Base-by-base conservation (phyloP, 2,888 invertebrate genomes). In the Macrosoma leucophasiata region DNA sequence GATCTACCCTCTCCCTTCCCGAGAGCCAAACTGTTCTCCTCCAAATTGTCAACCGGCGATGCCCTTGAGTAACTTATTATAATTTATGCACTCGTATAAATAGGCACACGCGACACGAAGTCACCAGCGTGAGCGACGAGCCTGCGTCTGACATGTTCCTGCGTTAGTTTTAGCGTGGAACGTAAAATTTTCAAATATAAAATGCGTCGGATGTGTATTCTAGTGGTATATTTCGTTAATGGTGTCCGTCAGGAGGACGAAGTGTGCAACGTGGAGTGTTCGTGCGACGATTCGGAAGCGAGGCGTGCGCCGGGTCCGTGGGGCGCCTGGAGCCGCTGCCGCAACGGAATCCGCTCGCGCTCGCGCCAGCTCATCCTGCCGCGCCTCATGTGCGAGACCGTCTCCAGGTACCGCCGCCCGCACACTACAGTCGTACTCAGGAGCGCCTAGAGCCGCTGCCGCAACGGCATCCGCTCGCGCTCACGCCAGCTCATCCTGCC, bases 271-370 rank as follows among this genome's bases (percentile, higher is more conserved):
- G 63, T 75, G 28, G 71, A 75, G 22, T 82, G 82, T 36, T 74
- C 73, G 0, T 81, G 82, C 52, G 56, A 60, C 24, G 62, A 65
- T 39, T 51, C 61, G 1, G 70, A 61, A 41, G 43, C 39, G 1
- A 71, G 68, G 0, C 49, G 46, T 9, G 52, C 56, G 46, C 64
- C 74, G 15, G 79, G 76, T 0, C 75, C 79, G 29, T 82, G 82
- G 82, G 78, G 72, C 27, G 44, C 74, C 14, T 82, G 82, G 82
- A 75, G 81, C 13, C 62, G 77, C 14, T 82, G 82, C 52, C 75
- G 77, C 34, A 62, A 62, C 2, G 82, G 82, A 2, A 74, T 76
- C 0, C 71, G 82, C 40, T 76, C 79, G 0, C 71, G 82, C 45
- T 63, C 79, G 1, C 50, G 81, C 0, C 79, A 79, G 44, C 63